Percentiles rank a stretch among this genome's conserved stretches.
Evolutionary conservation across 2,888 invertebrate species (phyloP).

Genomic region (Labia minor): DNA sequence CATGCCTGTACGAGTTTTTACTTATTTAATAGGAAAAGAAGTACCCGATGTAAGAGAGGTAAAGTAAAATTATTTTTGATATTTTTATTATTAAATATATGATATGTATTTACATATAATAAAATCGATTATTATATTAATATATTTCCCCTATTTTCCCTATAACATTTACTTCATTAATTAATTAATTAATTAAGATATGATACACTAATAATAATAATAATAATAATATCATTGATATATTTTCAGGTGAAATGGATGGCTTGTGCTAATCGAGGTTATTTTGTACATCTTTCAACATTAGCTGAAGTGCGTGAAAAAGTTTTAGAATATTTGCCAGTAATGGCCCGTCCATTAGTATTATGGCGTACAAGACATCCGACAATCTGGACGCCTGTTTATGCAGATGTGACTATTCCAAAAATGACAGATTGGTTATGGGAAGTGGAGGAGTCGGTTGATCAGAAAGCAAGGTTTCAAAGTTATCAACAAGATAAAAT

Average conservation of each 20-base stretch:
- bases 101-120: too few species aligned
- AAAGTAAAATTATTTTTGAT: slow-evolving; percentile 31
- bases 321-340: slow-evolving; percentile 90
- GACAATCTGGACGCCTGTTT: slow-evolving; percentile 94
- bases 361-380: slow-evolving; percentile 72
- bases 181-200: too few species aligned
- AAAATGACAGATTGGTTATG: slow-evolving; percentile 84
- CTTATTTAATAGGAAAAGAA: slow-evolving; percentile 86
- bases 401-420: slow-evolving; percentile 83
- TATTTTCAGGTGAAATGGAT: slow-evolving; percentile 57
- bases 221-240: neutral
- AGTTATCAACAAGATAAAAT: slow-evolving; percentile 51
- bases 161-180: too few species aligned
- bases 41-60: slow-evolving; percentile 86
- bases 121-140: too few species aligned
- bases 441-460: slow-evolving; percentile 70
- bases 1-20: slow-evolving; percentile 89
- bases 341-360: slow-evolving; percentile 91
- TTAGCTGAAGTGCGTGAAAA: slow-evolving; percentile 95
- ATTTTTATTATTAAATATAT: too few species aligned
- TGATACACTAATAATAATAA: too few species aligned
- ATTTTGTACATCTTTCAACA: slow-evolving; percentile 91
- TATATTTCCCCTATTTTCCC: too few species aligned
- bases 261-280: slow-evolving; percentile 94
- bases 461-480: slow-evolving; percentile 64